Percentiles rank a stretch among this genome's conserved stretches.
Conservation (phyloP, 1,140 invertebrate genomes). For the Nasonia longicornis region DNA sequence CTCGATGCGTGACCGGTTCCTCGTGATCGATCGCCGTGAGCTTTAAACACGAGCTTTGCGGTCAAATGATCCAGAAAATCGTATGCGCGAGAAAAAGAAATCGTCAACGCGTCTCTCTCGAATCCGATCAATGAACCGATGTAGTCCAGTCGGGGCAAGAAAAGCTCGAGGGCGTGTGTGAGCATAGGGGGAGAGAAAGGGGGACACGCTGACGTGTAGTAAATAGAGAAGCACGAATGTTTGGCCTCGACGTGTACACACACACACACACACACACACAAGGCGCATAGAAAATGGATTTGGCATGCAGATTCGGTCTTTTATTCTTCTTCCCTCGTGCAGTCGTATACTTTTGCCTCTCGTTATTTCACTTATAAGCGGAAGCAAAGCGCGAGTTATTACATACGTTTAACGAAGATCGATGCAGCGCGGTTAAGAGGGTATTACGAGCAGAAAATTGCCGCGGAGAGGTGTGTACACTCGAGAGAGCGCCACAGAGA, state of each 20-base stretch:
- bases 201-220: slow-evolving; percentile 41
- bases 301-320: slow-evolving; percentile 55
- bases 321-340: not conserved
- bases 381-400: too few relatives aligned
- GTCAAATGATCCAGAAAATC: slow-evolving; percentile 40
- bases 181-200: not conserved
- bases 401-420: too few relatives aligned
- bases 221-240: slow-evolving; percentile 42
- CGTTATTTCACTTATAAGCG: not conserved
- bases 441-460: slow-evolving; percentile 29
- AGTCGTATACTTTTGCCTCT: not conserved
- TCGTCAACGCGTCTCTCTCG: not conserved
- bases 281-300: slow-evolving; percentile 52
- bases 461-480: not conserved
- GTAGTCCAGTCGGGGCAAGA: not conserved
- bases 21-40: slow-evolving; percentile 23
- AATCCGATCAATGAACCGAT: slow-evolving; percentile 14
- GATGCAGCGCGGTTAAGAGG: slow-evolving; percentile 18
- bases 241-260: slow-evolving; percentile 30
- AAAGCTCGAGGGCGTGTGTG: slow-evolving; percentile 17
- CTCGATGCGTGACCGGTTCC: too few relatives aligned
- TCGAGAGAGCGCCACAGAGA: not conserved
- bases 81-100: not conserved
- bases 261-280: not conserved
- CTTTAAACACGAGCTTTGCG: slow-evolving; percentile 21